A percentile compares a stretch with the other conserved stretches of the same genome.
These are phyloP conservation scores for Strigamia crassipes DNA, from an alignment of 2,888 invertebrate species.

Conservation along the genomic window DNA sequence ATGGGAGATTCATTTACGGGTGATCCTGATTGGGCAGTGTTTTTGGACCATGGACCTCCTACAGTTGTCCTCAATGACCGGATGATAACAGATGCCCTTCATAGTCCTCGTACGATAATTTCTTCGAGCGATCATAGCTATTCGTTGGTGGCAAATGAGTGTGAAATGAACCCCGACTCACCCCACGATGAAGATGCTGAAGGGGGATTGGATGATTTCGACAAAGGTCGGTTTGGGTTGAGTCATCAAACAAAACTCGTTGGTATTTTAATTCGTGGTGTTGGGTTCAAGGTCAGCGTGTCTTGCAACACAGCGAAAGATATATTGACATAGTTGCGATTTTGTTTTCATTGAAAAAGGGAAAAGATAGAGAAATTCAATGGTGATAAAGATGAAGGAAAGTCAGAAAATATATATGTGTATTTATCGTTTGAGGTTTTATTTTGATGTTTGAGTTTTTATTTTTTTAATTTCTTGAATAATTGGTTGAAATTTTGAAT, in stretches of 20 bases:
- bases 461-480: too few relatives aligned
- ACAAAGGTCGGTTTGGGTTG: slow-evolving; percentile 25
- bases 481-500: too few relatives aligned
- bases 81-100: slow-evolving; percentile 84
- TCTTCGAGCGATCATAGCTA: slow-evolving; percentile 81
- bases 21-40: slow-evolving; percentile 57
- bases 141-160: slow-evolving; percentile 64
- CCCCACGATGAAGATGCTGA: slow-evolving; percentile 12
- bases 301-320: neutral
- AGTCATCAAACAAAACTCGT: slow-evolving; percentile 9
- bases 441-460: too few relatives aligned
- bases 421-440: too few relatives aligned
- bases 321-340: neutral
- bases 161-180: slow-evolving; percentile 48
- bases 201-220: slow-evolving; percentile 1
- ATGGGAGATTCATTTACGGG: slow-evolving; percentile 50
- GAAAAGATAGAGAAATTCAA: neutral
- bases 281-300: slow-evolving; percentile 13
- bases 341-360: neutral
- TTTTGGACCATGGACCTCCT: slow-evolving; percentile 57
- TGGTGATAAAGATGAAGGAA: neutral
- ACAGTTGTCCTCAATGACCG: slow-evolving; percentile 75
- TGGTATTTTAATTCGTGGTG: neutral
- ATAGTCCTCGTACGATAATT: slow-evolving; percentile 77
- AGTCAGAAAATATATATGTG: too few relatives aligned